These are phyloP conservation scores for Zootermopsis nevadensis DNA, from an alignment of 2,888 invertebrate genomes.

Conservation along the genomic window DNA sequence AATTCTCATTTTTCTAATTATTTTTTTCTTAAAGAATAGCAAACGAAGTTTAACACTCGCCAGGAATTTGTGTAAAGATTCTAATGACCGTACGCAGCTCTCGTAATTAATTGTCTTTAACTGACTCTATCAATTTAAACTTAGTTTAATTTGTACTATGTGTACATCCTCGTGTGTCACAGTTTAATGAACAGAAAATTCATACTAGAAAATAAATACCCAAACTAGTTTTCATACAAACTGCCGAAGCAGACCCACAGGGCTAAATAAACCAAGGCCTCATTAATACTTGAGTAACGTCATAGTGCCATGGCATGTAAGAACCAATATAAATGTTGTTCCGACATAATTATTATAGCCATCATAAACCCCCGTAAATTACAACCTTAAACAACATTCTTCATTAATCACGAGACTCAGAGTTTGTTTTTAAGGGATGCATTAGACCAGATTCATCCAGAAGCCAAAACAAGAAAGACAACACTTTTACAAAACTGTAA, in stretches of 20 bases:
- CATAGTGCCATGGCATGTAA: background rate
- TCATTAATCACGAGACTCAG: background rate
- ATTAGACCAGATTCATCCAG: background rate
- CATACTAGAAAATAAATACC: background rate
- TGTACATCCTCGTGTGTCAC: too few relatives aligned
- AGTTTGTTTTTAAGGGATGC: slow-evolving; percentile 1
- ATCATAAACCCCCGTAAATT: background rate
- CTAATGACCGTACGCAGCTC: too few relatives aligned
- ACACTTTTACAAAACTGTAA: slow-evolving; percentile 5
- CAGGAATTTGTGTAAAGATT: too few relatives aligned
- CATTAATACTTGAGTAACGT: background rate
- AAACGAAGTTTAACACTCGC: too few relatives aligned
- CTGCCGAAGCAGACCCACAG: background rate
- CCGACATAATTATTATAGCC: background rate
- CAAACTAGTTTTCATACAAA: background rate
- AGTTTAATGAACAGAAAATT: too few relatives aligned
- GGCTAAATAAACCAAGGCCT: slow-evolving; percentile 3
- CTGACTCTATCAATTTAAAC: too few relatives aligned
- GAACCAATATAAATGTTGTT: background rate
- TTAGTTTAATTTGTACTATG: too few relatives aligned
- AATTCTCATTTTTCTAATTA: too few relatives aligned
- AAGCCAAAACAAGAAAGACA: slow-evolving; percentile 2
- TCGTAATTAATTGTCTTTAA: too few relatives aligned
- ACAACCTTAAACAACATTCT: background rate
- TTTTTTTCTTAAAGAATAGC: too few relatives aligned